These are phyloP conservation scores for Oreortyx pictus DNA, from an alignment of 2,797 vertebrate species.

Conservation along the genomic window DNA sequence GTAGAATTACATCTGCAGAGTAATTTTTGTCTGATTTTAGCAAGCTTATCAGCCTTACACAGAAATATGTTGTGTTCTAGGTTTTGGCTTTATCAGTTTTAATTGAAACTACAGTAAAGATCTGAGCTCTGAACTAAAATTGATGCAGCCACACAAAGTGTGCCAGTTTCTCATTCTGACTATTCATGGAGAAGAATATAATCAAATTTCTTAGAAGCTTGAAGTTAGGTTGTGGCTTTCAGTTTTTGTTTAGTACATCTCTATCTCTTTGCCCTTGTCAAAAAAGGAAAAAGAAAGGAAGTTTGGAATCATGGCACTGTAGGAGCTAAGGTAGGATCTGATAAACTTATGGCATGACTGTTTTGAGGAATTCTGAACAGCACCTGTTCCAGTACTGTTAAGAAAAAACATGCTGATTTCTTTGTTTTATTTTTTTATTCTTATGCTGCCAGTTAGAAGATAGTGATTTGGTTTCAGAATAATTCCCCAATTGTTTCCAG, in stretches of 20 bases:
- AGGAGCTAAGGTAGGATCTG: background rate
- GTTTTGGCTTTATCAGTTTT: background rate
- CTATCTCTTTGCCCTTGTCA: background rate
- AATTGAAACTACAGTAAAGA: background rate
- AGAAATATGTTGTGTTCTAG: background rate
- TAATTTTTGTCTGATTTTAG: background rate
- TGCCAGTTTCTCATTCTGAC: background rate
- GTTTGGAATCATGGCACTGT: background rate
- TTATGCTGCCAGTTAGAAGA: conserved; percentile 20
- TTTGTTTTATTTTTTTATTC: background rate
- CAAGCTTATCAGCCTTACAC: background rate
- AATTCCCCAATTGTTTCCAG: conserved; percentile 49
- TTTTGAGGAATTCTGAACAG: background rate
- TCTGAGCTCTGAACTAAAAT: background rate
- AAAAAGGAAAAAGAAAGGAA: background rate
- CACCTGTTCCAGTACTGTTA: background rate
- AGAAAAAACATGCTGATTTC: background rate
- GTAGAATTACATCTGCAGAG: background rate
- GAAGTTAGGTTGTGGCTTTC: background rate
- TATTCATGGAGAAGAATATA: background rate
- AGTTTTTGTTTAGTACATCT: background rate
- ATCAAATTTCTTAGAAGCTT: background rate
- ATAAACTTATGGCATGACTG: background rate
- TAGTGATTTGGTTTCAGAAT: conserved; percentile 39
- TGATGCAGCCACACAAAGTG: background rate